Conservation (phyloP, 1,140 invertebrate species). For the Forficula auricularia region DNA sequence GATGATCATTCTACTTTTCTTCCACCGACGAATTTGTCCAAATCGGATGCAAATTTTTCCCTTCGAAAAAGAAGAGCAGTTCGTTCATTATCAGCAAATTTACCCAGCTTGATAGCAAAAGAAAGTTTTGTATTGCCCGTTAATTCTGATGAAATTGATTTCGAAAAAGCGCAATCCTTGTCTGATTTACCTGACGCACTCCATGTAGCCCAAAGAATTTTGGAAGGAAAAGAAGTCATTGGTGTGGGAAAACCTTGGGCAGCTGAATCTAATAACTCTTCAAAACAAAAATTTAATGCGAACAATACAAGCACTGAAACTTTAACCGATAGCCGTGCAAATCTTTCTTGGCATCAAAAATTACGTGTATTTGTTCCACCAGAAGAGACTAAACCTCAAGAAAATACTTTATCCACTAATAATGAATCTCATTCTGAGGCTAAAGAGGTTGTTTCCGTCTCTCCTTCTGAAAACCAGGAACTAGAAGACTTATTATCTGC, state of each 20-base stretch:
- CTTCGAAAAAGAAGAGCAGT: slow-evolving; percentile 54
- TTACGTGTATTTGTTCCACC: slow-evolving; percentile 7
- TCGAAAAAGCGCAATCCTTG: slow-evolving; percentile 23
- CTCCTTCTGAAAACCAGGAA: neutral
- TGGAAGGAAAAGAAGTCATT: slow-evolving; percentile 11
- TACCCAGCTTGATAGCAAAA: slow-evolving; percentile 43
- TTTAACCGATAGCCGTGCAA: slow-evolving; percentile 14
- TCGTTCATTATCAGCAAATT: slow-evolving; percentile 60
- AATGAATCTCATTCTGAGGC: no score
- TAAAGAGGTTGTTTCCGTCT: no score
- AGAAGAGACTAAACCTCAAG: neutral
- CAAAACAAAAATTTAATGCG: neutral
- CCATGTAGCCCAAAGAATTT: slow-evolving; percentile 13
- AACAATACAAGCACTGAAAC: slow-evolving; percentile 14
- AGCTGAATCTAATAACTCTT: neutral
- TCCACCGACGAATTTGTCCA: neutral
- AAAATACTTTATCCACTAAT: neutral
- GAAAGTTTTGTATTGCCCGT: slow-evolving; percentile 6
- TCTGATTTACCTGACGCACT: slow-evolving; percentile 19
- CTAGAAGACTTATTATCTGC: slow-evolving; percentile 12
- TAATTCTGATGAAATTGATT: slow-evolving; percentile 14
- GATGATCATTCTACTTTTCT: slow-evolving; percentile 8
- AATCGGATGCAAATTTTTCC: slow-evolving; percentile 15
- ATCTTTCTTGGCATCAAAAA: slow-evolving; percentile 6
- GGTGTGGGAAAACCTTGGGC: slow-evolving; percentile 3